Base-by-base conservation (phyloP, 2,797 vertebrate genomes). In the Calcarius lapponicus region DNA sequence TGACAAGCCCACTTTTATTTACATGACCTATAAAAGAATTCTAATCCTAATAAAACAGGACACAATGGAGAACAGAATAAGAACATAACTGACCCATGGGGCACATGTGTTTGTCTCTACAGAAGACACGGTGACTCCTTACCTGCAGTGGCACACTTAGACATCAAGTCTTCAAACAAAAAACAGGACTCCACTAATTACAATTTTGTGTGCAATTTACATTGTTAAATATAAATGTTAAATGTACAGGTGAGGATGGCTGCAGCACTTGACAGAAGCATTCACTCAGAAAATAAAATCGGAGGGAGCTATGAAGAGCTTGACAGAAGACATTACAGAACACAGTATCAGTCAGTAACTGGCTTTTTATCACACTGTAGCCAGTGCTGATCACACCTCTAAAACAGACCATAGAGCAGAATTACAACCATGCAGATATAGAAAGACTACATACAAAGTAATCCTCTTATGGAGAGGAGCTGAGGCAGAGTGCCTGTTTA, bases 271-370 rank as follows among this genome's bases (percentile, higher is more conserved):
- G n/a, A 60, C 31, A 56, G 60, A 80, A 56, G 16, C 47, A 61
- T 47, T 78, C 31, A 43, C 28, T 85, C 47, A 56, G 65, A 78
- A 92, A 51, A 80, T 26, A 60, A 64, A 65, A 69, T 42, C 0
- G 34, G 56, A 54, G 40, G 12, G 34, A 47, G 18, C 42, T 65
- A 42, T 10, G n/a, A 64, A 84, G n/a, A 91, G 31, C 36, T 51
- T 60, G 50, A 69, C 36, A 88, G 82, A 74, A 82, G 65, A 54
- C 29, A 64, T 45, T 54, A 54, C 29, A 64, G 70, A 64, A 51
- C 42, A 42, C 0, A 0, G 2, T 25, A 57, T 24, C 42, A 31
- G 26, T 56, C 34, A 67, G 43, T 16, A n/a, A n/a, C 24, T 38
- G 38, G 0, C 5, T 51, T 43, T 72, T 64, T 65, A 73, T 50